Conservation (phyloP, 2,797 vertebrate species). For the Heterohyrax brucei region DNA sequence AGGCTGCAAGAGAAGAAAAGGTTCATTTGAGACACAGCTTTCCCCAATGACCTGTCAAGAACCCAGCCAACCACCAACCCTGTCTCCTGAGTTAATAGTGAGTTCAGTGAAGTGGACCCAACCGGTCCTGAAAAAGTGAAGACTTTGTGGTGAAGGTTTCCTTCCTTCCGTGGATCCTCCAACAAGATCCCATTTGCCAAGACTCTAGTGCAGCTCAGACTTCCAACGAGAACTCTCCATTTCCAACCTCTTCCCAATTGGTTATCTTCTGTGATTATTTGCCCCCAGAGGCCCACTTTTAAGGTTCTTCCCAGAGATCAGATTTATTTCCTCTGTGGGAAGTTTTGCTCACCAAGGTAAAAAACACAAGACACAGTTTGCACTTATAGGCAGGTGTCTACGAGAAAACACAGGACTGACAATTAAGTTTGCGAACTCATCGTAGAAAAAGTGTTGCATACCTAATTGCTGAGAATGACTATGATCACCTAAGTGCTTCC, state of each 20-base stretch:
- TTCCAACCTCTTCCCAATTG: background rate
- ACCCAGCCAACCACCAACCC: background rate
- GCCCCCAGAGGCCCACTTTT: background rate
- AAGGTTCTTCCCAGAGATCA: background rate
- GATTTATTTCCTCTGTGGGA: background rate
- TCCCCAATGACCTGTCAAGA: background rate
- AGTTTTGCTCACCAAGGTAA: background rate
- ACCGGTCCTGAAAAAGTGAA: background rate
- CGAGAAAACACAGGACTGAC: background rate
- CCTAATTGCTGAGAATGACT: no score
- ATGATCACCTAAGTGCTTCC: no score
- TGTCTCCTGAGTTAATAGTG: background rate
- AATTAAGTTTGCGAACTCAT: no score
- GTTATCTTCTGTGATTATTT: background rate
- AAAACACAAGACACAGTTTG: background rate
- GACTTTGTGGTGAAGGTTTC: background rate
- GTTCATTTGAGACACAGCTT: conserved; percentile 47
- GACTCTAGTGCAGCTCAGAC: no score
- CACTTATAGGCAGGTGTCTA: background rate
- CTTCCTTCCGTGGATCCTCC: background rate
- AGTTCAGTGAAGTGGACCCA: background rate
- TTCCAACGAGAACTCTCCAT: background rate
- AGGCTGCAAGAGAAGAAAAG: conserved; percentile 92
- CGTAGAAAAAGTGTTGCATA: no score
- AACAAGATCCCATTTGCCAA: background rate